Evolutionary conservation across 2,113 vertebrate species (phyloP), one percentile per base, ranked within the genome.

Genomic region (Etheostoma cragini): DNA sequence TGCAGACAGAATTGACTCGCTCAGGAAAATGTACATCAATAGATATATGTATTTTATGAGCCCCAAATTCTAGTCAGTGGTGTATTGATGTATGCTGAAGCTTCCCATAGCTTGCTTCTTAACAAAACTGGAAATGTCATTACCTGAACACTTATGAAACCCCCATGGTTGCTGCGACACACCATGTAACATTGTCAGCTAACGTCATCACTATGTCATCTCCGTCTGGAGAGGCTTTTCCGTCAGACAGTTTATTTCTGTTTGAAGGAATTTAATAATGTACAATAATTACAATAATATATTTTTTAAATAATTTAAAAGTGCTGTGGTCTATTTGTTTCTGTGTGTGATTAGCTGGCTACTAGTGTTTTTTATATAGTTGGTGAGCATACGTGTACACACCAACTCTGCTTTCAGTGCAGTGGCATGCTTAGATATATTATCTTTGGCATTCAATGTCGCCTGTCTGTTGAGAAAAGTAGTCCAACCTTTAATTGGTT

Each of bases 401-500:
- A 14, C 33, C 33, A 10, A 14, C 67, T 42, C 7, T 33, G 5
- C 46, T 61, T 26, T 47, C n/a, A 38, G 33, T 52, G n/a, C 58
- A 8, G 22, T 8, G 12, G 5, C 46, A 24, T 49, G 47, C 13
- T 64, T n/a, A 21, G 49, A 30, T 24, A 35, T 72, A 16, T 35
- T 64, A n/a, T 21, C 38, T 38, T 58, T 65, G 26, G 38, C 24
- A 53, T 60, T 17, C 22, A 24, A 50, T 16, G 2, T 24, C 0
- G 30, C 19, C 15, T 30, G 26, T 82, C 46, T 79, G 60, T 63
- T 60, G 24, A 54, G 42, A 53, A 45, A 60, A 26, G 42, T 61
- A 61, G 10, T 66, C 76, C 50, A 53, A 24, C 13, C 17, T 22
- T 57, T 8, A 62, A 30, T 26, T 76, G 57, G 57, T 24, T 63